Percentiles rank a stretch among this genome's conserved stretches.
Evolutionary conservation across 2,113 vertebrate species (phyloP).

Genomic region (Percina caprodes): DNA sequence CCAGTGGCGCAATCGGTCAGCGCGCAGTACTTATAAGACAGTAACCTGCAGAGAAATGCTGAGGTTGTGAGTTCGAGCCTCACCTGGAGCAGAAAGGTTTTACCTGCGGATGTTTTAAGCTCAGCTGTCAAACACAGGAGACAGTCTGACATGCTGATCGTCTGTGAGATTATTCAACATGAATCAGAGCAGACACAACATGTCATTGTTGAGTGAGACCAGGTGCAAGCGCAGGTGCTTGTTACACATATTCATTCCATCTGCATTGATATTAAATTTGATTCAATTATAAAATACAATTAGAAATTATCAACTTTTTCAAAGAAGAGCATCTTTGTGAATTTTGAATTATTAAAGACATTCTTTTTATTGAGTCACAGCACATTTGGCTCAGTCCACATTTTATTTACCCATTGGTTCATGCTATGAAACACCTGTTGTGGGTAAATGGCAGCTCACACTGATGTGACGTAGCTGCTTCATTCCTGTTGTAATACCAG

Average conservation of each 20-base stretch:
- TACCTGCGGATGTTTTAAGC: neutral
- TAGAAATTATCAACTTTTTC: neutral
- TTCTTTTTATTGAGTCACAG: neutral
- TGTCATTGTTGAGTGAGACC: neutral
- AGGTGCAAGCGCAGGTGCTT: neutral
- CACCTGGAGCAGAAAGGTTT: conserved; percentile 46
- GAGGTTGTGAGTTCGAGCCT: conserved; percentile 61
- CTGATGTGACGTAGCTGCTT: neutral
- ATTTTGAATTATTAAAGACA: neutral
- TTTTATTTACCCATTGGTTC: neutral
- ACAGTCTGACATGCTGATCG: neutral
- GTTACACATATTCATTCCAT: fast-evolving
- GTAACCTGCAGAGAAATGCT: conserved; percentile 30
- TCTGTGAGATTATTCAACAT: neutral
- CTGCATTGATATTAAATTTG: neutral
- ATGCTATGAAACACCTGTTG: neutral
- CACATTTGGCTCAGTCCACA: too few relatives aligned
- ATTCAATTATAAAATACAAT: too few relatives aligned
- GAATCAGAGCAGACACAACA: neutral
- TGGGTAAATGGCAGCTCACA: too few relatives aligned
- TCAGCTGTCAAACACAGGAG: neutral
- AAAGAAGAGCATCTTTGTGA: neutral
- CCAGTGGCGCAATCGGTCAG: conserved; percentile 53
- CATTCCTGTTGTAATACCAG: neutral
- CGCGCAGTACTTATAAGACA: conserved; percentile 53